Evolutionary conservation across 2,113 vertebrate species (phyloP).

Genomic region (Motacilla tschutschensis): DNA sequence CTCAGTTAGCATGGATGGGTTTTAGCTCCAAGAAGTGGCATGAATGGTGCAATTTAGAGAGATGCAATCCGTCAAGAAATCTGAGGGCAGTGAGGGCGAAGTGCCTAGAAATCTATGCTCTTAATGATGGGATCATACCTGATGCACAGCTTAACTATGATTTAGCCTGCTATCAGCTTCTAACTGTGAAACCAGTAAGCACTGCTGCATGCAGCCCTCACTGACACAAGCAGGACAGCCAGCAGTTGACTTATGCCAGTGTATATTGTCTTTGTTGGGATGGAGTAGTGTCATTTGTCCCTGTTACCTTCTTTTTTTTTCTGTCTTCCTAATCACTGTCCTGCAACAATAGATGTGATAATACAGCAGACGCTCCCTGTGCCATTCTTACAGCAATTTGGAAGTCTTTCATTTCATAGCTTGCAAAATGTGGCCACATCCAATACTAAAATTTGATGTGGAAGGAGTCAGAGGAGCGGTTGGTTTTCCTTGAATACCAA

Average conservation of each 20-base stretch:
- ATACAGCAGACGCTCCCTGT: not conserved
- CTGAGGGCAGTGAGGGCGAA: not conserved
- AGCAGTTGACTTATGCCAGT: not conserved
- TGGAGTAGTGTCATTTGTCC: not conserved
- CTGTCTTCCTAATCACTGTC: not conserved
- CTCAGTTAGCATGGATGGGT: not conserved
- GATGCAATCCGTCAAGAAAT: not conserved
- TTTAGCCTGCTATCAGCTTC: not conserved
- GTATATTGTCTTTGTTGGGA: not conserved
- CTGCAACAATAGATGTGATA: not conserved
- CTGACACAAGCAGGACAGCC: not conserved
- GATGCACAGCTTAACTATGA: not conserved
- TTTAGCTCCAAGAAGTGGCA: not conserved
- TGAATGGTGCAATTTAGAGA: not conserved
- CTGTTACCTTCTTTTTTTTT: not conserved
- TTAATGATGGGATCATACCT: not conserved
- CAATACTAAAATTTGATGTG: not conserved
- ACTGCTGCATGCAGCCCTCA: not conserved
- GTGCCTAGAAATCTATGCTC: not conserved
- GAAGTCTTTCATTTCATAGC: not conserved
- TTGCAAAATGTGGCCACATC: not conserved
- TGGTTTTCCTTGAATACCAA: not conserved
- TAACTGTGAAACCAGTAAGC: not conserved
- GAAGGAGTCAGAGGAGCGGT: not conserved
- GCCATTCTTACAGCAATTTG: not conserved